Conservation (phyloP, 2,113 vertebrate genomes). For the Sitta europaea region DNA sequence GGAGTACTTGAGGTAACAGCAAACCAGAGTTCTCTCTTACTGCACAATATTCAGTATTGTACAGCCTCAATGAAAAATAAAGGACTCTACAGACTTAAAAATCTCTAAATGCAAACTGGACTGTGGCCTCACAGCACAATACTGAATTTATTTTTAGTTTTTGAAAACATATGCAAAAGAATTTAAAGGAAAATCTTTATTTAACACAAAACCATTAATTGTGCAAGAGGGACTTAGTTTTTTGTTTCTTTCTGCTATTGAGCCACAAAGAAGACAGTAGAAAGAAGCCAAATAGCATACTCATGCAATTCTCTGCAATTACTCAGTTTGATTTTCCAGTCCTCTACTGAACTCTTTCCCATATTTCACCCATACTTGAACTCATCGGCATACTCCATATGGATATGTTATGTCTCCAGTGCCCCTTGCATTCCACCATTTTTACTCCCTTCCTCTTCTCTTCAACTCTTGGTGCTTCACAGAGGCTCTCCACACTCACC, state of each 20-base stretch:
- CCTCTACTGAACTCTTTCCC: neutral
- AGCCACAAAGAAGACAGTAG: neutral
- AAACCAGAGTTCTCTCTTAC: neutral
- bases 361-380: neutral
- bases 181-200: neutral
- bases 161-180: neutral
- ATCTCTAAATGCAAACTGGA: neutral
- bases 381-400: neutral
- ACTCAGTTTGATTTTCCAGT: neutral
- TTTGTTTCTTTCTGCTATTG: neutral
- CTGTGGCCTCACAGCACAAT: neutral
- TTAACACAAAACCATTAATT: neutral
- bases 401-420: neutral
- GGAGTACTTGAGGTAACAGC: neutral
- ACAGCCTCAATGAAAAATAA: neutral
- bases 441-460: neutral
- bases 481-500: neutral
- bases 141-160: neutral
- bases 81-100: neutral
- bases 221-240: neutral
- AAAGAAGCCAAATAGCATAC: neutral
- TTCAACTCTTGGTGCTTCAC: neutral
- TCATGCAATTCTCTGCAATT: neutral
- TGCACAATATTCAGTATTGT: neutral
- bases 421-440: neutral